phyloP scores from a whole-genome alignment of 2,797 vertebrate genomes.

The Coendou prehensilis region DNA sequence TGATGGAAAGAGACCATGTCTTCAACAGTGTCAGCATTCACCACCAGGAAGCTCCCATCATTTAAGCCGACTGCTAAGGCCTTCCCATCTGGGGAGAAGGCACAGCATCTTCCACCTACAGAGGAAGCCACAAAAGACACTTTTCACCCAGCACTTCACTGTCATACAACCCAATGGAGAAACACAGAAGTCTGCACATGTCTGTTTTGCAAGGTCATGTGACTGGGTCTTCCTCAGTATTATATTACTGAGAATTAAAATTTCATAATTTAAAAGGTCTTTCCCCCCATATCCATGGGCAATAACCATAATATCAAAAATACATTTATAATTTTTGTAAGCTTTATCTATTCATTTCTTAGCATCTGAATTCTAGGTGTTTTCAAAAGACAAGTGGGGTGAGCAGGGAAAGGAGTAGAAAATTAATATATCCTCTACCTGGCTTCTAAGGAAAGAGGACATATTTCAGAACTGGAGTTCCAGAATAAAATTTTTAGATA shows the following conservation, averaged over 20 bases:
- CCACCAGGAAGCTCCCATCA: constrained; percentile 98
- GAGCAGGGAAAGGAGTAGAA: not conserved
- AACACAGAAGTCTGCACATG: rapidly evolving
- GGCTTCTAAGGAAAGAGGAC: not conserved
- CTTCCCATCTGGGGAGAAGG: constrained; percentile 98
- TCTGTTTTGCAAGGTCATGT: rapidly evolving
- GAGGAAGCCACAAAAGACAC: not conserved
- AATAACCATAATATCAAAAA: constrained; percentile 15
- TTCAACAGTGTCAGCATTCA: constrained; percentile 97
- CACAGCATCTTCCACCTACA: constrained; percentile 96
- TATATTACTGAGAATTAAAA: not conserved
- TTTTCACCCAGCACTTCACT: not conserved
- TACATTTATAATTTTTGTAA: not conserved
- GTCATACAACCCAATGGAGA: not conserved
- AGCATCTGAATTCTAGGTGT: not conserved
- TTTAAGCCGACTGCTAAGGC: constrained; percentile 97
- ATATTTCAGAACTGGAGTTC: not conserved
- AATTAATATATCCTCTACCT: not conserved
- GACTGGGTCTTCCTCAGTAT: not conserved
- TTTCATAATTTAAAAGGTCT: not conserved
- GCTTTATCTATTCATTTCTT: constrained; percentile 29
- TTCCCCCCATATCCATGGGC: not conserved
- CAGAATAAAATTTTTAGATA: constrained; percentile 11
- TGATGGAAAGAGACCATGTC: constrained; percentile 99
- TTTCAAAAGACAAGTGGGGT: constrained; percentile 19